Conservation (phyloP, 37 sponge, comb jelly and placozoan genomes). For the Petrosia ficiformis region DNA sequence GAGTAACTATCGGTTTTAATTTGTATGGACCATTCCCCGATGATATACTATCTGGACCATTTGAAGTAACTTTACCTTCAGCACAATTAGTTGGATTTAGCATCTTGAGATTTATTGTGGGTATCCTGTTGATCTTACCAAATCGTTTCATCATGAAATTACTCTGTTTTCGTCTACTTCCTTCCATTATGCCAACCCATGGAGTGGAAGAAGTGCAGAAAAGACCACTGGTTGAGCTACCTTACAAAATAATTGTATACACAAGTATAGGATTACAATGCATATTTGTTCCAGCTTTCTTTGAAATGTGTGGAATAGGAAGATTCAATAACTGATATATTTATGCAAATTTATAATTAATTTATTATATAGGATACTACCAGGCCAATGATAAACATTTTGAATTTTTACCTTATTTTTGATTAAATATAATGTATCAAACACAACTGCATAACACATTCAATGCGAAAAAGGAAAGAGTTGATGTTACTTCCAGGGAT, state of each 20-base stretch:
- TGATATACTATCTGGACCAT: constrained; percentile 49
- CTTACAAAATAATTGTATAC: constrained; percentile 86
- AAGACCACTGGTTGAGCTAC: constrained; percentile 80
- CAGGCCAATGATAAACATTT: too few relatives aligned
- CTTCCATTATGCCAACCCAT: constrained; percentile 77
- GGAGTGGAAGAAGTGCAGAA: constrained; percentile 69
- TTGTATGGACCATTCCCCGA: constrained; percentile 50
- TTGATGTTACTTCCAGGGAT: too few relatives aligned
- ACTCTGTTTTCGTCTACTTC: constrained; percentile 78
- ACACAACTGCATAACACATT: too few relatives aligned
- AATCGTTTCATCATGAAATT: constrained; percentile 79
- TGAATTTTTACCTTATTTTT: too few relatives aligned
- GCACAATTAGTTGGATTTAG: constrained; percentile 32
- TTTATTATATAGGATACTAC: too few relatives aligned
- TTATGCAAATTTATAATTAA: too few relatives aligned
- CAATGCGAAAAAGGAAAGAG: too few relatives aligned
- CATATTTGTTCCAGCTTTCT: constrained; percentile 32
- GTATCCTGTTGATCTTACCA: constrained; percentile 73
- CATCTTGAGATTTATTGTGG: constrained; percentile 68
- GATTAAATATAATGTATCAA: too few relatives aligned
- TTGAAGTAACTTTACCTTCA: constrained; percentile 36
- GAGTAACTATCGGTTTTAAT: constrained; percentile 34
- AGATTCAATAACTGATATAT: too few relatives aligned
- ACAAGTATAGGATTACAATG: constrained; percentile 66
- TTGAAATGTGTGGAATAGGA: constrained; percentile 45